phyloP scores from a whole-genome alignment of 2,113 vertebrate species.

The Hippocampus abdominalis region DNA sequence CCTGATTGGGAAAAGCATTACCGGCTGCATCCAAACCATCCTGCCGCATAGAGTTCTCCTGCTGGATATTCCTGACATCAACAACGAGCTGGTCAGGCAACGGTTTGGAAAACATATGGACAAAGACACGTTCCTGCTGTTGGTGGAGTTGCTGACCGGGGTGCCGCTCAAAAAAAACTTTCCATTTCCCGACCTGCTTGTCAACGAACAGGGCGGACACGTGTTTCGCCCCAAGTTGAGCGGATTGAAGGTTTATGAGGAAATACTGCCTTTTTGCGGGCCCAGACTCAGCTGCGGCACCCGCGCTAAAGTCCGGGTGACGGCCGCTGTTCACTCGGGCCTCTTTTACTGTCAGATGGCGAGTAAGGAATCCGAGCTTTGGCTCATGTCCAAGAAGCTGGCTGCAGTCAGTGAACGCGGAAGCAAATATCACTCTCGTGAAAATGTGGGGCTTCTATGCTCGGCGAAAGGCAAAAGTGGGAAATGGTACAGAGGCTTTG shows the following conservation, averaged over 20 bases:
- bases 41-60: conserved; percentile 77
- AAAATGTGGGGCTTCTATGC: conserved; percentile 82
- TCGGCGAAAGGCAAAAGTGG: conserved; percentile 80
- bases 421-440: conserved; percentile 44
- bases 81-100: conserved; percentile 72
- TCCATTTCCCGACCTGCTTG: conserved; percentile 56
- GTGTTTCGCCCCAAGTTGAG: conserved; percentile 43
- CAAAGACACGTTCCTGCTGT: conserved; percentile 79
- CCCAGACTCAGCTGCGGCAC: conserved; percentile 70
- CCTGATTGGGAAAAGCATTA: conserved; percentile 74
- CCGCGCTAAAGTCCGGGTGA: conserved; percentile 73
- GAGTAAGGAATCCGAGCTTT: conserved; percentile 70
- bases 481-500: conserved; percentile 84
- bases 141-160: conserved; percentile 78
- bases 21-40: conserved; percentile 76
- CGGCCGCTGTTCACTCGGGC: conserved; percentile 72
- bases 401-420: conserved; percentile 65
- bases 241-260: conserved; percentile 54
- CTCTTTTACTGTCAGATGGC: conserved; percentile 84
- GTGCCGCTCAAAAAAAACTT: conserved; percentile 60
- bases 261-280: conserved; percentile 69
- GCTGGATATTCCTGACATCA: conserved; percentile 81
- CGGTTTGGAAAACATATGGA: conserved; percentile 80
- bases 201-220: conserved; percentile 52
- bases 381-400: conserved; percentile 74